Base-by-base conservation (phyloP, 2,113 vertebrate genomes). In the Pluvianellus socialis region DNA sequence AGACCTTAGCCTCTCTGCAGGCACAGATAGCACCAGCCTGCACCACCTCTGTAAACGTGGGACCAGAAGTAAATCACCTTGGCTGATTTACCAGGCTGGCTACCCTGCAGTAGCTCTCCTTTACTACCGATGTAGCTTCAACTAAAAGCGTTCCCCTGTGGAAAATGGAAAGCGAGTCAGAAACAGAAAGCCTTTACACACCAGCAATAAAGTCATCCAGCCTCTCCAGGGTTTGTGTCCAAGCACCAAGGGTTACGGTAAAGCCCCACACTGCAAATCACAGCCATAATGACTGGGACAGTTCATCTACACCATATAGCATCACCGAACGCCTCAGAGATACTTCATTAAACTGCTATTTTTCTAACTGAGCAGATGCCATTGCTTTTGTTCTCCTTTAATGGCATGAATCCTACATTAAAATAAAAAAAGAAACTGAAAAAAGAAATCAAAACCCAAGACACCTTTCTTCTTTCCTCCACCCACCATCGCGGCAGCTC, bases 171-270 rank as follows among this genome's bases (percentile, higher is more conserved):
- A 6, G 9, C 38, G n/a, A 68, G 19, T 24, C 35, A 21, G 52
- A 5, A 47, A 24, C 14, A 53, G 35, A 49, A 50, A 67, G n/a
- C 24, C 61, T 49, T 45, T 16, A 2, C 50, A 17, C 26, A 2
- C 33, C 7, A 38, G 66, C 35, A 33, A 4, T 40, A 32, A 7
- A 20, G 44, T 2, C 17, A 9, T 14, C 8, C 38, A 13, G 50
- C 20, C 71, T 56, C 86, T 20, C 47, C 4, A 0, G 22, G 47
- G 56, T 10, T 11, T 33, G 6, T 19, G 52, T 61, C 15, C 45
- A 56, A 68, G 32, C 61, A 50, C 28, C 28, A 12, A 5, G 0
- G 0, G 32, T 22, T 10, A 24, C 0, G 26, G 55, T 1, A 21
- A 56, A 81, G 74, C 68, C 75, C 59, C 3, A 30, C 18, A 0